Evolutionary conservation across 2,113 vertebrate genomes (phyloP), one percentile per base, ranked within the genome.

Genomic region (Cavia porcellus): DNA sequence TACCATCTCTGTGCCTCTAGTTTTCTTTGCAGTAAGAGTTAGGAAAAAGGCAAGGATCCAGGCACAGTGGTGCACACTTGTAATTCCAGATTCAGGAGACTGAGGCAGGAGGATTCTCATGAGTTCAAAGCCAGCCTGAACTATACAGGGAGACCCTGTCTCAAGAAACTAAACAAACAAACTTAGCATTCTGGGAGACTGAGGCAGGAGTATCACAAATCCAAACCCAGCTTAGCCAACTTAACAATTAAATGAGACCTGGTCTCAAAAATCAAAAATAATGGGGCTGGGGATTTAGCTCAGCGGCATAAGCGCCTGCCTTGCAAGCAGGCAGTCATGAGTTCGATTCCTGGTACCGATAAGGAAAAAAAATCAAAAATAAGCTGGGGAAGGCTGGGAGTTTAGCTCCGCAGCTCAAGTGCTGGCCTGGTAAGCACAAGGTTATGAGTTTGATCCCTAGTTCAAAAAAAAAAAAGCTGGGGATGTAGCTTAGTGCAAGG

Each of bases 1-100:
- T 87, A 72, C 62, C 64, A 35, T 45, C 74, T 85, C 68, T 25
- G 50, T 42, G 32, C 62, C 66, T 84, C n/a, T 57, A 79, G 74
- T 20, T 24, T 74, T 95, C 62, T 70, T 82, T 90, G 28, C 42
- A 94, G 13, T 24, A 79, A 88, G n/a, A 91, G 52, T 95, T 91
- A 92, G 95, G 90, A 82, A 90, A 95, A 92, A 96, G 70, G 81
- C 81, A n/a, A 92, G 42, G 87, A 79, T 28, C 75, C 15, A 15
- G 75, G 75, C 45, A 32, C 17, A 17, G 45, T 8, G 45, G 45
- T n/a, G n/a, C 38, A 74, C 7, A 7, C 38, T 20, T 42, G 24
- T 55, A 35, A 55, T 35, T 25, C 17, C 30, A 80, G 30, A 80
- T 3, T 35, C 28, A 9, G 15, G 77, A 80, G 30, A 15, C 47